These are phyloP conservation scores for Papilio gigon DNA, from an alignment of 2,888 invertebrate species.

Conservation along the genomic window DNA sequence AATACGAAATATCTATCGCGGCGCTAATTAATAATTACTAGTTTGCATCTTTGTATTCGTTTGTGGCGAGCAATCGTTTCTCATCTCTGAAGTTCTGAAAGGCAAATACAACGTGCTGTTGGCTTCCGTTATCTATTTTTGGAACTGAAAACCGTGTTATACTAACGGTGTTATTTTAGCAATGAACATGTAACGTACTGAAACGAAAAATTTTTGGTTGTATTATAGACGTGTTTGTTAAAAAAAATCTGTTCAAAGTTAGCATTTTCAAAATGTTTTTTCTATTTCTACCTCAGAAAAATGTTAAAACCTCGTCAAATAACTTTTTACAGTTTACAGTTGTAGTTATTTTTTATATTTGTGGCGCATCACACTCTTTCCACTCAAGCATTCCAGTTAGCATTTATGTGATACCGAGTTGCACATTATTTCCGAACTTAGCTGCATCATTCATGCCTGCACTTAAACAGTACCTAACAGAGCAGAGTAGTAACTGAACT, in stretches of 20 bases:
- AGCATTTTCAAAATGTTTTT: too few relatives aligned
- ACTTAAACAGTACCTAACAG: conserved; percentile 66
- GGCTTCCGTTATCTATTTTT: not conserved
- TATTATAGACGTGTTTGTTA: not conserved
- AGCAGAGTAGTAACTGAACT: conserved; percentile 50
- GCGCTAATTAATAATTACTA: conserved; percentile 20
- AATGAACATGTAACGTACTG: not conserved
- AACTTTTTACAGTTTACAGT: too few relatives aligned
- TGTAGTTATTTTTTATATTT: too few relatives aligned
- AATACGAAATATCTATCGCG: too few relatives aligned
- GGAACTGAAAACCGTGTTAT: not conserved
- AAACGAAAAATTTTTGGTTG: not conserved
- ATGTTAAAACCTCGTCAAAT: too few relatives aligned
- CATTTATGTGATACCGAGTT: not conserved
- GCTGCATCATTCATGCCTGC: conserved; percentile 73
- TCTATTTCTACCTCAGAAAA: too few relatives aligned
- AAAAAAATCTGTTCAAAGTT: too few relatives aligned
- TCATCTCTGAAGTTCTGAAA: not conserved
- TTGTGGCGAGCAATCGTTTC: conserved; percentile 24
- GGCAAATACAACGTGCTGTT: not conserved
- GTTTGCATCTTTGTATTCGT: conserved; percentile 27
- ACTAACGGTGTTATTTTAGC: not conserved
- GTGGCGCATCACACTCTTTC: too few relatives aligned
- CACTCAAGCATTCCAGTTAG: too few relatives aligned
- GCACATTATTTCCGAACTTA: conserved; percentile 18